Percentiles rank a stretch among this genome's conserved stretches.
Conservation (phyloP, 2,888 invertebrate genomes). For the Eumacrocentrus americanus region DNA sequence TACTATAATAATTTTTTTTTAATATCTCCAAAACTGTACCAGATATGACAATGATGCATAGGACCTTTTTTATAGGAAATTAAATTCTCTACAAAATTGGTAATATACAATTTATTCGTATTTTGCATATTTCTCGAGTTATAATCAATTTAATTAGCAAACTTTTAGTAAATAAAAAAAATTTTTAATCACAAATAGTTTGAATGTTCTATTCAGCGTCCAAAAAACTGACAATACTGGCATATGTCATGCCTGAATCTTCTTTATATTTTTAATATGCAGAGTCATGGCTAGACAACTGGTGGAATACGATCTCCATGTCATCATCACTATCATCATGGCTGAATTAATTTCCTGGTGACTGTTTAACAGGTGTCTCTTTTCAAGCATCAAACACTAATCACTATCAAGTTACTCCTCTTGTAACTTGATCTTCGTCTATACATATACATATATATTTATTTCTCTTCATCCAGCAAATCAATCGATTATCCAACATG, state of each 20-base stretch:
- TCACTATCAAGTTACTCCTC: not conserved
- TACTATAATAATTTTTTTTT: not conserved
- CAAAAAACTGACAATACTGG: no score
- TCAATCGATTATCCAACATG: not conserved
- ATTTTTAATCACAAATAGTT: not conserved
- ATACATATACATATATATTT: not conserved
- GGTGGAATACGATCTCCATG: not conserved
- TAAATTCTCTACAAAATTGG: no score
- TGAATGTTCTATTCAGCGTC: no score
- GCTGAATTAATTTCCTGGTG: not conserved
- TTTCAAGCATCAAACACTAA: not conserved
- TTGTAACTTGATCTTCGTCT: not conserved
- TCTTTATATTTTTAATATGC: not conserved
- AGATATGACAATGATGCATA: no score
- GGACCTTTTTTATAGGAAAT: no score
- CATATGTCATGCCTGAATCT: not conserved
- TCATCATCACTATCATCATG: not conserved
- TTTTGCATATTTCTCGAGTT: no score
- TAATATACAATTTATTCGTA: no score
- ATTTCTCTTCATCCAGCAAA: not conserved
- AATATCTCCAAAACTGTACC: no score
- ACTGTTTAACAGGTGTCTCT: conserved; percentile 2
- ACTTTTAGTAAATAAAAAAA: not conserved
- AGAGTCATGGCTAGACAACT: not conserved
- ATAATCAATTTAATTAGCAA: no score